Base-by-base conservation (phyloP, 2,797 vertebrate species). In the Emydoidea blandingii region DNA sequence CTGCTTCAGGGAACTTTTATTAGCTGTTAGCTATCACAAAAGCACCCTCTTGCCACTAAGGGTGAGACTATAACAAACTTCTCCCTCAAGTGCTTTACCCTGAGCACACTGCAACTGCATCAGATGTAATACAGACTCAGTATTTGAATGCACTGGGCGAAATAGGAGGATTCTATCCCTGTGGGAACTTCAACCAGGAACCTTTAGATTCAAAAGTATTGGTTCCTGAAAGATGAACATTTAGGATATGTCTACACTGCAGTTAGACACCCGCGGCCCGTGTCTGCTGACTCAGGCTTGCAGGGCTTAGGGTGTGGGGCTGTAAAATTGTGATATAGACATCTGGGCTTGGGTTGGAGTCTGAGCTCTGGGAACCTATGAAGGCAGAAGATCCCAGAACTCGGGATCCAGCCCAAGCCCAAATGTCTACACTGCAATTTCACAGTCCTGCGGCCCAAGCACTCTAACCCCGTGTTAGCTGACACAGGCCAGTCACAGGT, bases 81-180 rank as follows among this genome's bases (percentile, higher is more conserved):
- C 3, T 82, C 31, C 88, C 79, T 49, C 25, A 76, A 65, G 90
- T 18, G 37, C 44, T 92, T 68, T 27, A 15, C n/a, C 57, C 2
- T 2, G 62, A 92, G 8, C 16, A 37, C 12, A 0, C 57, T 76
- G 87, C 31, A 8, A 3, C 47, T 37, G 25, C 41, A 14, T 68
- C 1, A 5, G 21, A 49, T 57, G 27, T 5, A 59, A 86, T 3
- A 29, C 0, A 10, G 68, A 29, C 14, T 74, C 1, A 1, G 0
- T 2, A 21, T 29, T 18, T 87, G 81, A 16, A 1, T 0, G 9
- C 56, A 59, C 0, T 2, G 52, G 92, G 54, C 65, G 10, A 5
- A 29, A 44, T 25, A 34, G 31, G 41, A 8, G 84, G 25, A 31
- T 80, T 85, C 89, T 15, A 7, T 79, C 83, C 25, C 7, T 74